phyloP scores from a whole-genome alignment of 2,888 invertebrate species.

The Ephialtes manifestator region DNA sequence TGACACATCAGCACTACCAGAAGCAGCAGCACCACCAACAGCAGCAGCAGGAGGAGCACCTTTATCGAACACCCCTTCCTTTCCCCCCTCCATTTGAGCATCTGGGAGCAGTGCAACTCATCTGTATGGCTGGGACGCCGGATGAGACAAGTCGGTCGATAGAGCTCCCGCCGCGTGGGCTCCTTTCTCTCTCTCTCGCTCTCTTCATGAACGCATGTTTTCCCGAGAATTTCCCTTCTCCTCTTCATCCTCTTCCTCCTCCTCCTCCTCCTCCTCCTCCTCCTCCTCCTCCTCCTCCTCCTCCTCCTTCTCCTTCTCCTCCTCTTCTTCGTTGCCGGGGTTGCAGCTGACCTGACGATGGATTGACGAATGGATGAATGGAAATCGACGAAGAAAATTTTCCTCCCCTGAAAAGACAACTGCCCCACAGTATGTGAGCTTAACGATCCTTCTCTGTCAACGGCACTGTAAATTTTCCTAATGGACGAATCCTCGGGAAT shows the following conservation, averaged over 20 bases:
- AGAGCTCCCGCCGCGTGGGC: slow-evolving; percentile 80
- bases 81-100: not conserved
- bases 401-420: slow-evolving; percentile 44
- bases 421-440: not conserved
- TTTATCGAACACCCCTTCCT: not conserved
- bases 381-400: slow-evolving; percentile 54
- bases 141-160: slow-evolving; percentile 84
- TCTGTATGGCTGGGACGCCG: slow-evolving; percentile 80
- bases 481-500: slow-evolving; percentile 50
- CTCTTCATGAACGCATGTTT: slow-evolving; percentile 63
- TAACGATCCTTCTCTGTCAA: slow-evolving; percentile 28
- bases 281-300: too few species aligned
- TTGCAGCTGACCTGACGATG: slow-evolving; percentile 23
- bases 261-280: too few species aligned
- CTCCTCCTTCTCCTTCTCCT: too few species aligned
- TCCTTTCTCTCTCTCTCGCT: slow-evolving; percentile 67
- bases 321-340: slow-evolving; percentile 2
- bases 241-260: too few species aligned
- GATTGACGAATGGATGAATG: slow-evolving; percentile 40
- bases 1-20: too few species aligned
- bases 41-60: not conserved
- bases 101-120: slow-evolving; percentile 76
- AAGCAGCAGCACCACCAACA: not conserved
- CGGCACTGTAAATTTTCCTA: slow-evolving; percentile 8
- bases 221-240: not conserved